Percentiles rank a stretch among this genome's conserved stretches.
Evolutionary conservation across 1,140 invertebrate species (phyloP).

Genomic region (Holcopasites calliopsidis): DNA sequence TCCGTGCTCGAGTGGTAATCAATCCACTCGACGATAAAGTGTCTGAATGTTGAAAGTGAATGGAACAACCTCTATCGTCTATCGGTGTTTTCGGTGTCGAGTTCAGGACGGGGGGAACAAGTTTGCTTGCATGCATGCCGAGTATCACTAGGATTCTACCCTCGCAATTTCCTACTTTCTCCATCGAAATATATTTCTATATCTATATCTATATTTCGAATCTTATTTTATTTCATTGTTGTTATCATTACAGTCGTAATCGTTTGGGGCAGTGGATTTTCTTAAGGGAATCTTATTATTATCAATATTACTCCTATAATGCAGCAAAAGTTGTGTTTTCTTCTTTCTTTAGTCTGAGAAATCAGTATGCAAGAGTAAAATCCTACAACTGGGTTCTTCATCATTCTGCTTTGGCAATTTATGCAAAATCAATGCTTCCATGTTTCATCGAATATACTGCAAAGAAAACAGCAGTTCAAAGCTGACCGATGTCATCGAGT

Average conservation of each 20-base stretch:
- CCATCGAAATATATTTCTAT: too few relatives aligned
- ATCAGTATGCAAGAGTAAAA: too few relatives aligned
- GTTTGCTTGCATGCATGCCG: slow-evolving; percentile 35
- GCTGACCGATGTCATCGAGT: slow-evolving; percentile 12
- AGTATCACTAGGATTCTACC: slow-evolving; percentile 6
- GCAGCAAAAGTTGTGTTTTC: too few relatives aligned
- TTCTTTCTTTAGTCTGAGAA: too few relatives aligned
- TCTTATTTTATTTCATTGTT: too few relatives aligned
- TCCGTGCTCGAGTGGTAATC: slow-evolving; percentile 38
- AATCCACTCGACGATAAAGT: slow-evolving; percentile 41
- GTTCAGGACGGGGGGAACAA: background rate
- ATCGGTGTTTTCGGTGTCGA: slow-evolving; percentile 25
- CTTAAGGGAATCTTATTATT: too few relatives aligned
- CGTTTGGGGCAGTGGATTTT: too few relatives aligned
- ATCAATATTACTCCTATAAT: too few relatives aligned
- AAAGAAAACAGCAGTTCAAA: slow-evolving; percentile 29
- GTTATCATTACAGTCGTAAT: too few relatives aligned
- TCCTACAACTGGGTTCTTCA: background rate
- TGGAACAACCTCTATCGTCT: slow-evolving; percentile 25
- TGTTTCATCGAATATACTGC: background rate
- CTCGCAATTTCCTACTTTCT: background rate
- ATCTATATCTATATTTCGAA: too few relatives aligned
- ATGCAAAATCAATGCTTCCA: slow-evolving; percentile 15
- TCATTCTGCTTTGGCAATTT: slow-evolving; percentile 9
- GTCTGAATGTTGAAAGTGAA: slow-evolving; percentile 38